A percentile compares a stretch with the other conserved stretches of the same genome.
Conservation (phyloP, 2,888 invertebrate genomes). For the Alviniconcha strummeri region DNA sequence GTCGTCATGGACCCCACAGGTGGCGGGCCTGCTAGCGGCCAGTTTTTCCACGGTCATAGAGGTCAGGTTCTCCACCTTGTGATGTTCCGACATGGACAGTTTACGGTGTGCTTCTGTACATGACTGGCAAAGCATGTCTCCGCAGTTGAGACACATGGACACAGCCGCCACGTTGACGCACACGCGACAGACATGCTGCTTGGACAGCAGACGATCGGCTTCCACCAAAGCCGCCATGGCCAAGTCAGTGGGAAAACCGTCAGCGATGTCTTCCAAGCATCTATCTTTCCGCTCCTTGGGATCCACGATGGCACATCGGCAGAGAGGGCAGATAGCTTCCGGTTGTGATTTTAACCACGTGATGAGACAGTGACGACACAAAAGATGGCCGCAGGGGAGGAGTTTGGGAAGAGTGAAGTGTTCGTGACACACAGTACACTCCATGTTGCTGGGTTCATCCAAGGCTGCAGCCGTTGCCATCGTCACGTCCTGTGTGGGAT, state of each 20-base stretch:
- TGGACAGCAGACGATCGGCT: neutral
- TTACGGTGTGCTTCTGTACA: neutral
- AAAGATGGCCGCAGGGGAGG: conserved; percentile 19
- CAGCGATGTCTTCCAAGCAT: neutral
- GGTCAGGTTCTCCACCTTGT: conserved; percentile 8
- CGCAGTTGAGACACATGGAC: conserved; percentile 3
- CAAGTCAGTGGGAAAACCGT: conserved; percentile 10
- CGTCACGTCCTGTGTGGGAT: no score
- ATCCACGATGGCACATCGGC: conserved; percentile 15
- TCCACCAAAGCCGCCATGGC: neutral
- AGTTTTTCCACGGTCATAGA: conserved; percentile 1
- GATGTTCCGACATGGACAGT: neutral
- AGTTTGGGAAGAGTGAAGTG: conserved; percentile 8
- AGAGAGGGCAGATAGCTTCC: conserved; percentile 1
- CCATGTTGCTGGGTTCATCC: neutral
- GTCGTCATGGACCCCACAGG: neutral
- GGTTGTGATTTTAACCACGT: neutral
- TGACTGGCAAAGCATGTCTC: conserved; percentile 14
- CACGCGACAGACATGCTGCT: neutral
- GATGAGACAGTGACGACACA: conserved; percentile 27
- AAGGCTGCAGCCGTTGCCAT: neutral
- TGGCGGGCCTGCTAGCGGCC: neutral
- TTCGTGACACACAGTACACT: conserved; percentile 22
- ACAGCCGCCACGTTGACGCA: conserved; percentile 1
- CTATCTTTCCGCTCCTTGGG: neutral